Evolutionary conservation across 2,888 invertebrate genomes (phyloP), one percentile per base, ranked within the genome.

Genomic region (Scrobipalpa atriplicella): DNA sequence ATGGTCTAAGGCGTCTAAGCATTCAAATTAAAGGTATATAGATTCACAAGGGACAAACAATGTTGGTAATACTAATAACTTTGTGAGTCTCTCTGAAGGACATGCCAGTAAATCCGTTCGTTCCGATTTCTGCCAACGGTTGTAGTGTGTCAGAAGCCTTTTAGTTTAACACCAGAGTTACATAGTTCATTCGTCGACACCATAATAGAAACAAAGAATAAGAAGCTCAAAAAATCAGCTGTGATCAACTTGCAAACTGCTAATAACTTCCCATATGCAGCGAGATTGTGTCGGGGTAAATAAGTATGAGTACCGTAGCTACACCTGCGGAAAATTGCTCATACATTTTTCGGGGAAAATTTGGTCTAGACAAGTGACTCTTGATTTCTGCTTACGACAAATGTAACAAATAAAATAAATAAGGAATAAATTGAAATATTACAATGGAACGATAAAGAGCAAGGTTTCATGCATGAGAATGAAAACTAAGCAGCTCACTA

Each of bases 221-320:
- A 47, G n/a, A n/a, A 47, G 92, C 92, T 92, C 91, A 87, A 92
- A 82, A 92, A 89, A 82, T 90, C 83, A 85, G 86, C 87, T 92
- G 92, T 92, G 90, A 91, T 81, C 87, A 87, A 56, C 29, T 56
- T 56, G 54, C 52, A 65, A 64, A 67, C 21, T 19, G 60, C 13
- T 56, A 56, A 66, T 56, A 64, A 52, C 47, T 62, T 62, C 51
- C 19, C 19, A 54, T 62, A 56, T 19, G 38, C 11, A 16, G 63
- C 38, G 13, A 64, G 36, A 56, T 56, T 19, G 54, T 29, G 54
- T 56, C 54, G 21, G 21, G 21, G 21, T 29, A 21, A 56, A 56
- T 56, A 56, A 56, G 29, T 56, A 56, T 56, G 21, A 29, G 54
- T 9, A 56, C 8, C 6, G 21, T 21, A 13, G 29, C 54, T 21